A percentile compares a stretch with the other conserved stretches of the same genome.
These are phyloP conservation scores for Adelges cooleyi DNA, from an alignment of 1,140 invertebrate species.

Conservation along the genomic window DNA sequence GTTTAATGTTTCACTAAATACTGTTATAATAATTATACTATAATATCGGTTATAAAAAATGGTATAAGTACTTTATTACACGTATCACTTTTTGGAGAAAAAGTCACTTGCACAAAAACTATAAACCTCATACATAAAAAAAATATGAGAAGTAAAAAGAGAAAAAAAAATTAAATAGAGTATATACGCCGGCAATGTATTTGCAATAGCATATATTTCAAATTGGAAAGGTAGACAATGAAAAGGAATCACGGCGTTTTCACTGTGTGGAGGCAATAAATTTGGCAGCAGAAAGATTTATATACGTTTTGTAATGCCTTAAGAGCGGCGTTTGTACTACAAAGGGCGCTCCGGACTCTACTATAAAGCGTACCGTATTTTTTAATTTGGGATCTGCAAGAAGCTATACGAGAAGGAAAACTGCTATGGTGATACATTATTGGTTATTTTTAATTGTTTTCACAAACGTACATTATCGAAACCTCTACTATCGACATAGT, in stretches of 20 bases:
- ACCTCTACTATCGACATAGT: too few species aligned
- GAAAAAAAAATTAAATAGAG: slow-evolving; percentile 18
- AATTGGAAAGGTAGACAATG: slow-evolving; percentile 26
- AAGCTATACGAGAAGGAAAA: too few species aligned
- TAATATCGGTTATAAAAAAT: too few species aligned
- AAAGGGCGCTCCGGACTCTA: background rate
- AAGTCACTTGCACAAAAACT: too few species aligned
- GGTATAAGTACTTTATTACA: too few species aligned
- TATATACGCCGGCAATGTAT: background rate
- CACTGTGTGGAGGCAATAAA: background rate
- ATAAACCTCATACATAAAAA: too few species aligned
- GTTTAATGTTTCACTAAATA: too few species aligned
- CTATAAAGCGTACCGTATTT: background rate
- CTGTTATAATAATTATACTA: too few species aligned
- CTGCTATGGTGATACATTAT: too few species aligned
- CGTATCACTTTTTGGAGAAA: too few species aligned
- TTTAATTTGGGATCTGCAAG: background rate
- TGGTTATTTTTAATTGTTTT: too few species aligned
- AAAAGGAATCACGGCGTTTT: background rate
- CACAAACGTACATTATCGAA: too few species aligned
- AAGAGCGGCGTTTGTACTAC: background rate
- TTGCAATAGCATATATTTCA: slow-evolving; percentile 16
- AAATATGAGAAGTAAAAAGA: background rate
- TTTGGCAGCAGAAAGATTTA: slow-evolving; percentile 24
- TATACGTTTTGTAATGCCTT: slow-evolving; percentile 7